Conservation (phyloP, 2,113 vertebrate species). For the Hypomesus transpacificus region DNA sequence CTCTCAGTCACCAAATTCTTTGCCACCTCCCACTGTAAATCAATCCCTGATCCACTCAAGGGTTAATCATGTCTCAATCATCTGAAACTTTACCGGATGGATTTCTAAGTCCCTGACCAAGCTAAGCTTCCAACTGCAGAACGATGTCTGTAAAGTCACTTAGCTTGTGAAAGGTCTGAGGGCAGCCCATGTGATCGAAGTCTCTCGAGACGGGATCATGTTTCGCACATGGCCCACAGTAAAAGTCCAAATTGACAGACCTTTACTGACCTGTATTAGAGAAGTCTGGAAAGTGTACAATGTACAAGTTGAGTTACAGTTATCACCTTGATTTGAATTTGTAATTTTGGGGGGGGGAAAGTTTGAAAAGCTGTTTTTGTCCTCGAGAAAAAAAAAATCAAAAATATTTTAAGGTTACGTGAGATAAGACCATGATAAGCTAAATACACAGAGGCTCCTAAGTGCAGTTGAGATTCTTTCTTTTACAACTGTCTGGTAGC, state of each 20-base stretch:
- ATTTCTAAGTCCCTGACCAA: constrained; percentile 44
- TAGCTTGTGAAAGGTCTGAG: constrained; percentile 49
- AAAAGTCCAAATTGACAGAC: constrained; percentile 49
- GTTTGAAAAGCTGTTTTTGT: neutral
- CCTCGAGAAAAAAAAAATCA: neutral
- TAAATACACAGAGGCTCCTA: constrained; percentile 40
- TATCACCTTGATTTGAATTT: too few species aligned
- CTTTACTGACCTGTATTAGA: constrained; percentile 25
- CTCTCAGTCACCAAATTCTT: constrained; percentile 31
- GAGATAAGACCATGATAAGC: constrained; percentile 5
- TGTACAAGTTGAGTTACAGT: neutral
- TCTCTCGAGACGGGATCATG: constrained; percentile 44
- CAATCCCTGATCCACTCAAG: constrained; percentile 28
- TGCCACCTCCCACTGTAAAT: constrained; percentile 28
- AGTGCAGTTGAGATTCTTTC: constrained; percentile 47
- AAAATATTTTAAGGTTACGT: neutral
- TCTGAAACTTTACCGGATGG: constrained; percentile 41
- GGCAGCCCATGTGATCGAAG: constrained; percentile 47
- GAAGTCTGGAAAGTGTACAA: constrained; percentile 9
- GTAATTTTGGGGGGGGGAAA: too few species aligned
- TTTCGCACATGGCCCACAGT: constrained; percentile 58
- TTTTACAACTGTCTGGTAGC: constrained; percentile 60
- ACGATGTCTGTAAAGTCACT: constrained; percentile 64
- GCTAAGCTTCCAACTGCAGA: constrained; percentile 39
- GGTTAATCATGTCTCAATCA: constrained; percentile 45